Conservation (phyloP, 2,888 invertebrate genomes). For the Stenotaenia linearis region DNA sequence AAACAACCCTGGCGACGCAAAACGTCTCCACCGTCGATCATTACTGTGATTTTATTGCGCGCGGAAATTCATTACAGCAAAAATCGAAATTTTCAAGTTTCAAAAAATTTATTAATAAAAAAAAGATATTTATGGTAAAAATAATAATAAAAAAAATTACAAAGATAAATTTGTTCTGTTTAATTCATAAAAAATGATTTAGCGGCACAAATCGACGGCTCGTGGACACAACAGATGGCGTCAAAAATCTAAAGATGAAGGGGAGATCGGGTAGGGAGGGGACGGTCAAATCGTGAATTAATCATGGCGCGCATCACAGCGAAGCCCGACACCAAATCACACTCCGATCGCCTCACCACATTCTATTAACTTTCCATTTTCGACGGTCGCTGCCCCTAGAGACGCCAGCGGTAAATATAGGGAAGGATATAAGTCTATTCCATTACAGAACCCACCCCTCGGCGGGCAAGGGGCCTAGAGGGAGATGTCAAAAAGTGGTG, state of each 20-base stretch:
- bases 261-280: background rate
- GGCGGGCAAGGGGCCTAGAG: background rate
- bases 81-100: background rate
- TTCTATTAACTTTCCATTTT: slow-evolving; percentile 9
- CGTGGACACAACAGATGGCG: background rate
- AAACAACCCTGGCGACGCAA: background rate
- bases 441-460: background rate
- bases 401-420: slow-evolving; percentile 4
- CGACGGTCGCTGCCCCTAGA: background rate
- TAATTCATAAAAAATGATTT: no score
- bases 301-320: slow-evolving; percentile 21
- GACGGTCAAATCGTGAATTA: background rate
- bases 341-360: slow-evolving; percentile 9
- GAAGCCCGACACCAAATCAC: slow-evolving; percentile 5
- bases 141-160: background rate
- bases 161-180: background rate
- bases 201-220: background rate
- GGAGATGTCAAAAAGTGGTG: slow-evolving; percentile 4
- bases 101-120: background rate
- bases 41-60: slow-evolving; percentile 3
- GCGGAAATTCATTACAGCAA: background rate
- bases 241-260: background rate
- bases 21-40: slow-evolving; percentile 4
- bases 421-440: slow-evolving; percentile 5
- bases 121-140: background rate